phyloP scores from a whole-genome alignment of 2,797 vertebrate genomes.

The Myiotriccus ornatus region DNA sequence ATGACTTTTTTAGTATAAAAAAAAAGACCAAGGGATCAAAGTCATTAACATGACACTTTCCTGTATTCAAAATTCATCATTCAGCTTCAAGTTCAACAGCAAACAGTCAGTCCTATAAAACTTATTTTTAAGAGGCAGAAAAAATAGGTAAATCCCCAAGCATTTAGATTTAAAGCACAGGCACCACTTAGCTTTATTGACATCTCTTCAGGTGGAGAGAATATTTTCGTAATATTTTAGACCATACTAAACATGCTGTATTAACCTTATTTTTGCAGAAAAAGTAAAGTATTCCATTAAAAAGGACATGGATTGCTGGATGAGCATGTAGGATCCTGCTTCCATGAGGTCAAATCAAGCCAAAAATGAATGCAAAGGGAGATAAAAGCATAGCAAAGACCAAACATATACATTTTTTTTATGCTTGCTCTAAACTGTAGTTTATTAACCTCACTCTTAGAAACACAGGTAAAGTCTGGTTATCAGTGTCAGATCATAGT shows the following conservation, averaged over 20 bases:
- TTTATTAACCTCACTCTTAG: not conserved
- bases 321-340: not conserved
- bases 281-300: not conserved
- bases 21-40: not conserved
- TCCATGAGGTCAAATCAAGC: not conserved
- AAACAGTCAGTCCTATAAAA: not conserved
- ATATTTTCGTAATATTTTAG: not conserved
- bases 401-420: not conserved
- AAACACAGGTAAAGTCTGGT: not conserved
- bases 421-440: not conserved
- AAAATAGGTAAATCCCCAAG: not conserved
- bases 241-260: not conserved
- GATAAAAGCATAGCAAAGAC: not conserved
- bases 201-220: not conserved
- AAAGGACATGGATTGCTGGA: not conserved
- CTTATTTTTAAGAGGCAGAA: not conserved
- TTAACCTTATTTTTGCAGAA: not conserved
- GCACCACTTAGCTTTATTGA: not conserved
- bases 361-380: not conserved
- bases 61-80: not conserved
- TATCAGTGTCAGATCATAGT: not conserved
- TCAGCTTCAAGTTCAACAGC: not conserved
- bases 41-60: not conserved
- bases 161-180: not conserved
- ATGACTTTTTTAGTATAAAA: not conserved